Percentiles rank a stretch among this genome's conserved stretches.
Evolutionary conservation across 1,140 invertebrate genomes (phyloP).

Genomic region (Pseudomyrmex concolor): DNA sequence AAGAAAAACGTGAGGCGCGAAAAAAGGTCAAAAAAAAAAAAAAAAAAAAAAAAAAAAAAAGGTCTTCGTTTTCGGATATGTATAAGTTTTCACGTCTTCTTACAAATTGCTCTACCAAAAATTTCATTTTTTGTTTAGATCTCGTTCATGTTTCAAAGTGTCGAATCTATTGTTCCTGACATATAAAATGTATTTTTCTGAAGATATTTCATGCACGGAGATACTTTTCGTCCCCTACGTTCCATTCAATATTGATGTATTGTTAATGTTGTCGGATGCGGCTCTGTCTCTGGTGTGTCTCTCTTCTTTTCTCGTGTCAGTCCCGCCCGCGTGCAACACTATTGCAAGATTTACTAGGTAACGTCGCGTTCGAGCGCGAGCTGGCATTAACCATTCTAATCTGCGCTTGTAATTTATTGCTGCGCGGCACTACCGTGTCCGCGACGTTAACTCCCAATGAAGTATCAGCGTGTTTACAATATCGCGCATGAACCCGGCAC

Average conservation of each 20-base stretch:
- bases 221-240: not conserved
- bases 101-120: not conserved
- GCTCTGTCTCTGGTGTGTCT: not conserved
- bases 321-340: not conserved
- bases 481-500: constrained; percentile 23
- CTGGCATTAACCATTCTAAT: constrained; percentile 57
- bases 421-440: constrained; percentile 34
- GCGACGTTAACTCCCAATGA: constrained; percentile 52
- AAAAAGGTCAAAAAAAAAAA: too few relatives aligned
- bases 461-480: constrained; percentile 62
- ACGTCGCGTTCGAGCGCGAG: constrained; percentile 20
- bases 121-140: constrained; percentile 12
- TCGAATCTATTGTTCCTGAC: constrained; percentile 23
- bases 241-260: constrained; percentile 29
- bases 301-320: not conserved
- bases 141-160: constrained; percentile 16
- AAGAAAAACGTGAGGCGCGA: not conserved
- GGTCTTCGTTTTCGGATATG: not conserved
- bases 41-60: constrained; percentile 21
- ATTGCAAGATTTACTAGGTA: constrained; percentile 48
- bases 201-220: constrained; percentile 10
- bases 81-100: constrained; percentile 38
- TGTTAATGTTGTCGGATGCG: constrained; percentile 13
- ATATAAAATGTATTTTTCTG: not conserved
- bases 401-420: constrained; percentile 53